Evolutionary conservation across 1,140 invertebrate species (phyloP).

Genomic region (Wasmannia auropunctata): DNA sequence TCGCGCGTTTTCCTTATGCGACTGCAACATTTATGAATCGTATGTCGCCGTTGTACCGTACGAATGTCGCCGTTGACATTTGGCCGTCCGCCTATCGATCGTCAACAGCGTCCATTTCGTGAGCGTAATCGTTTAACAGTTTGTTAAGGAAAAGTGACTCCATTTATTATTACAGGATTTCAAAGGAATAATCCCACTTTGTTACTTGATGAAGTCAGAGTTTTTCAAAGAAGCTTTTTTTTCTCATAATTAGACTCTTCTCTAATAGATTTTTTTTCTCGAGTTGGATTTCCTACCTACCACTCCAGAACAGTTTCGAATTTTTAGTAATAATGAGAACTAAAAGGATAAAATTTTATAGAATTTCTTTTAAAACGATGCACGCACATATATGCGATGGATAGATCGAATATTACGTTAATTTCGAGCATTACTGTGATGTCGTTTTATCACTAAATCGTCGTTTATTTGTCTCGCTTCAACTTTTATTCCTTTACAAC

Average conservation of each 20-base stretch:
- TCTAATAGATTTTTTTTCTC: not conserved
- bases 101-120: not conserved
- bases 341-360: not conserved
- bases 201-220: not conserved
- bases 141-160: not conserved
- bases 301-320: not conserved
- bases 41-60: slow-evolving; percentile 38
- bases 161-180: not conserved
- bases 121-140: not conserved
- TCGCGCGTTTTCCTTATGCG: slow-evolving; percentile 29
- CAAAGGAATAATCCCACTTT: not conserved
- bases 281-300: not conserved
- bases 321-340: not conserved
- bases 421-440: not conserved
- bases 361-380: slow-evolving; percentile 10
- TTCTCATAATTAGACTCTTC: not conserved
- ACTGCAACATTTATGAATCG: slow-evolving; percentile 47
- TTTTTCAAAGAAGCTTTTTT: not conserved
- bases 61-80: slow-evolving; percentile 55
- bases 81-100: slow-evolving; percentile 9
- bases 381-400: not conserved
- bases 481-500: not conserved
- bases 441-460: not conserved
- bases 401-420: not conserved
- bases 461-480: not conserved